phyloP scores from a whole-genome alignment of 2,888 invertebrate genomes.

The Hedychridium roseum region DNA sequence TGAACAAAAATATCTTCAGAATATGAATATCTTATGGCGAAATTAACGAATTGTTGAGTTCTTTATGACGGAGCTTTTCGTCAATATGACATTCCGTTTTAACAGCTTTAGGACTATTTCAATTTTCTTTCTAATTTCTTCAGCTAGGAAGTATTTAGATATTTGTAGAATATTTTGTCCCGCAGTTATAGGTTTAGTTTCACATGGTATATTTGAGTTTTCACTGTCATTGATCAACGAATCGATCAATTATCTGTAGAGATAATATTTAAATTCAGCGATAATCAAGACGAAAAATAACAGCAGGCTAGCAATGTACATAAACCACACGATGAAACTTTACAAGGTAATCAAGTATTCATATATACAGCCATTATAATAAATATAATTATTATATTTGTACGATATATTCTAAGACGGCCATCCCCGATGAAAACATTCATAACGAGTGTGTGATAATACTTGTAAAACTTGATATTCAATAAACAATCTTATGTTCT shows the following conservation, averaged over 20 bases:
- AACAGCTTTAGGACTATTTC: no score
- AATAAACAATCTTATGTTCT: constrained; percentile 60
- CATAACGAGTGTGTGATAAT: constrained; percentile 63
- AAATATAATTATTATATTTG: constrained; percentile 53
- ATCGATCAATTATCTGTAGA: constrained; percentile 12
- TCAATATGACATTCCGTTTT: no score
- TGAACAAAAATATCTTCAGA: no score
- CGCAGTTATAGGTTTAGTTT: no score
- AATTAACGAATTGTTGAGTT: no score
- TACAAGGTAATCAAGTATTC: constrained; percentile 41
- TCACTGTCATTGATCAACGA: constrained; percentile 1
- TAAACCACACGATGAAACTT: constrained; percentile 30
- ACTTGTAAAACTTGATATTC: constrained; percentile 62
- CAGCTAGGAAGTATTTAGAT: no score
- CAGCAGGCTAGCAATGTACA: constrained; percentile 35
- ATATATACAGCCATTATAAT: constrained; percentile 46
- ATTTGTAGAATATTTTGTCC: no score
- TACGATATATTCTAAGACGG: constrained; percentile 50
- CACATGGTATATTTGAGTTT: no score
- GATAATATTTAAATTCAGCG: constrained; percentile 21
- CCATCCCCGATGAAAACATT: constrained; percentile 56
- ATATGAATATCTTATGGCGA: no score
- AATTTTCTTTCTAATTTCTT: no score
- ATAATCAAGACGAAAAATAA: constrained; percentile 19
- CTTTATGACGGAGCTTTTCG: no score